Base-by-base conservation (phyloP, 2,888 invertebrate species). In the Folsomia manolachei region DNA sequence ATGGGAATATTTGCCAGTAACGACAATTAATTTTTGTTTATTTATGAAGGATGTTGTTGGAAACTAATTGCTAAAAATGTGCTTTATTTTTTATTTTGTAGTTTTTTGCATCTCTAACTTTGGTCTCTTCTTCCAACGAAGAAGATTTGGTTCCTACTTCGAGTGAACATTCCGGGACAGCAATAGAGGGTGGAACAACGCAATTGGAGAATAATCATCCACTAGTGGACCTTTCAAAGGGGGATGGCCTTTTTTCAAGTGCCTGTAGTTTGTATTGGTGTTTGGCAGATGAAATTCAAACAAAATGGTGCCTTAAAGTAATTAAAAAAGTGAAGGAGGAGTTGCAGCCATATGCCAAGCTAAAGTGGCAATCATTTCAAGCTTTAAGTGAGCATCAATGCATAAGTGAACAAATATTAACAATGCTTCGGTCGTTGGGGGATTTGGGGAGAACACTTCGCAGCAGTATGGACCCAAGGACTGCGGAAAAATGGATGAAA, bases 1-100 rank as follows among this genome's bases (percentile, higher is more conserved):
- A 0, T 80, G 80, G 80, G 79, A 80, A 64, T 75, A 78, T 66
- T 70, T 78, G 24, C 77, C 77, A 18, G 80, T 80, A 76, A 70
- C 67, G 68, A 23, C 56, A 27, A 39, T 39, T 39, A 39, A n/a
- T n/a, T n/a, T n/a, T n/a, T n/a, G n/a, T n/a, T n/a, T 63, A 9
- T 19, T 63, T 52, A 64, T 63, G n/a, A 25, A 24, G 27, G 18
- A 53, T 61, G 4, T 63, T 60, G n/a, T 21, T 67, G 39, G 25
- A 19, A 52, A 18, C 66, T 67, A 39, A 25, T 64, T 61, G 21
- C 52, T 27, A 19, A 23, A 18, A 69, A 63, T 24, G 19, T 51
- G 26, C 7, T 66, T 7, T 27, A 27, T 18, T 27, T 27, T 26
- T 71, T 69, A 39, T 24, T 72, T 73, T 72, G 18, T 63, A 80